A percentile compares a stretch with the other conserved stretches of the same genome.
These are phyloP conservation scores for Nettapus auritus DNA, from an alignment of 2,113 vertebrate species.

Conservation along the genomic window DNA sequence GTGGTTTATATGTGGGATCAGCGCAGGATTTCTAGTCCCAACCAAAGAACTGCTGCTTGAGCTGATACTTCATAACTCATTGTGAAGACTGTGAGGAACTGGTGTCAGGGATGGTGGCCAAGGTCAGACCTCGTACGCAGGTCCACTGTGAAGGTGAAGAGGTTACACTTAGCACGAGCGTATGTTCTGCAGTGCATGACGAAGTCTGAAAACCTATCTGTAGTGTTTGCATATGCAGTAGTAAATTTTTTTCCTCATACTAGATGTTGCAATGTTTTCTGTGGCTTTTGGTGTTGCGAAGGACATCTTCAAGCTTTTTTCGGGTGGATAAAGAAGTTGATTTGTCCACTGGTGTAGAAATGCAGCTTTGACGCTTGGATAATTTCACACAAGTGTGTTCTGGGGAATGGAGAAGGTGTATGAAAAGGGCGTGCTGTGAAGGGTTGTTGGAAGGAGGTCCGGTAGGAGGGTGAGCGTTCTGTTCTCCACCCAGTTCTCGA, in stretches of 20 bases:
- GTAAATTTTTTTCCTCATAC: accelerated
- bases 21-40: neutral
- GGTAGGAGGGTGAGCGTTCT: neutral
- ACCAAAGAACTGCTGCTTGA: neutral
- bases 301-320: neutral
- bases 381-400: neutral
- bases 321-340: neutral
- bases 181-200: neutral
- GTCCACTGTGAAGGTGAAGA: neutral
- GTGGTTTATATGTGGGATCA: neutral
- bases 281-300: neutral
- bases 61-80: neutral
- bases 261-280: neutral
- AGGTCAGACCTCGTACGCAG: neutral
- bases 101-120: neutral
- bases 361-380: neutral
- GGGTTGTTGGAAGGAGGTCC: neutral
- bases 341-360: neutral
- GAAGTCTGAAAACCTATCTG: neutral
- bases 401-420: neutral
- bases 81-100: neutral
- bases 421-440: neutral
- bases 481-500: neutral
- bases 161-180: neutral
- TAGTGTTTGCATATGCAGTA: neutral